Conservation (phyloP, 2,113 vertebrate species). For the Engystomops pustulosus region DNA sequence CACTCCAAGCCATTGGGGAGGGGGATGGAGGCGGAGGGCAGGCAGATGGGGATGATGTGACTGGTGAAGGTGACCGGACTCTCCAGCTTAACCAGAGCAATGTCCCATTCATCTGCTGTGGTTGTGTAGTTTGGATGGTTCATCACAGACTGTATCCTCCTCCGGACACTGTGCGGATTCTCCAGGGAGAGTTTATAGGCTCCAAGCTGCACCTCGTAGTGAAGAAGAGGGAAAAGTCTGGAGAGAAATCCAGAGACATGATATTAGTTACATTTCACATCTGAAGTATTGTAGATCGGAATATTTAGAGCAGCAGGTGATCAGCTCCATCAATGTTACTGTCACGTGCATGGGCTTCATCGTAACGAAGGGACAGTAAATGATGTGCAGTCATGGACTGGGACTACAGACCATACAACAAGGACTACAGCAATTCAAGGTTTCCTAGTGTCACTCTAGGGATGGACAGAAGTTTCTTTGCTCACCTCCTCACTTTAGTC, state of each 20-base stretch:
- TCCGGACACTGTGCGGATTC: not conserved
- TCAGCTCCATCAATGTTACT: too few species aligned
- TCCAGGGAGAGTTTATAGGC: not conserved
- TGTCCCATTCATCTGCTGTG: slow-evolving; percentile 70
- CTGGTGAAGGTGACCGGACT: slow-evolving; percentile 74
- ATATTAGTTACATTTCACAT: too few species aligned
- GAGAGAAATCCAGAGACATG: not conserved
- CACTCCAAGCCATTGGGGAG: slow-evolving; percentile 84
- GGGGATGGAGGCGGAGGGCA: slow-evolving; percentile 83
- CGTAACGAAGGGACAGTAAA: too few species aligned
- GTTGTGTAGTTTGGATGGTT: not conserved
- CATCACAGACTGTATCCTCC: not conserved
- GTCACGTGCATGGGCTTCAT: too few species aligned
- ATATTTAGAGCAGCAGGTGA: too few species aligned
- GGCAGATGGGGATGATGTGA: slow-evolving; percentile 81
- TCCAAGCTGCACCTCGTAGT: not conserved
- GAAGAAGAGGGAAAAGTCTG: not conserved
- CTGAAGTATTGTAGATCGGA: too few species aligned
- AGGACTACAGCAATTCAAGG: too few species aligned
- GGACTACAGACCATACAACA: too few species aligned
- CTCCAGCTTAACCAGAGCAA: slow-evolving; percentile 86
- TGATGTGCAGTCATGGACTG: too few species aligned
- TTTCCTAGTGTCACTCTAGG: too few species aligned
- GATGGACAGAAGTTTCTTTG: too few species aligned
- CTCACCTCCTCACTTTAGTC: too few species aligned